These are phyloP conservation scores for Callosobruchus maculatus DNA, from an alignment of 2,888 invertebrate genomes.

Conservation along the genomic window DNA sequence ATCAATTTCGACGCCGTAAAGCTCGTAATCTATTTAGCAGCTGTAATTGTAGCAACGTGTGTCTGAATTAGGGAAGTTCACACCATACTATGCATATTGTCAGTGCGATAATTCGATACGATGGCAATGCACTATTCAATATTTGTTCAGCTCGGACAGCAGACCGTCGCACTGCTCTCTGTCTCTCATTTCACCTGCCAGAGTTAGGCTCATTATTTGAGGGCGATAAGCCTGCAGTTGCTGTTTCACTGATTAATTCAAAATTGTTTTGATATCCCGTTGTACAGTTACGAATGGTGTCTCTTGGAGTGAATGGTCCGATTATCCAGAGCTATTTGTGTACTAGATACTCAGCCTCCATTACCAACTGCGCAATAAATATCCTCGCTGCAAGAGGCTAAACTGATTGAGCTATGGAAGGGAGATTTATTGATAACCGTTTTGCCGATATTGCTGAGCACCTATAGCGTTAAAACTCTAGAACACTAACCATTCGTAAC, in stretches of 20 bases:
- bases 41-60: neutral
- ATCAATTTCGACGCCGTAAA: neutral
- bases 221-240: neutral
- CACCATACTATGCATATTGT: neutral
- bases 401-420: neutral
- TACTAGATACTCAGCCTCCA: neutral
- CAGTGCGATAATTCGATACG: neutral
- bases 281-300: neutral
- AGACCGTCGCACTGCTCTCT: neutral
- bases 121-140: neutral
- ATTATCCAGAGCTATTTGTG: neutral
- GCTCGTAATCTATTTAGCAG: neutral
- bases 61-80: neutral
- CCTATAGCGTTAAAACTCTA: too few species aligned
- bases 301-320: neutral
- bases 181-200: neutral
- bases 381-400: neutral
- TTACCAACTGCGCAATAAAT: neutral
- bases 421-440: too few species aligned
- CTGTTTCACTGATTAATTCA: neutral
- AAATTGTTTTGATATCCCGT: neutral
- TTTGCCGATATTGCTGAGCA: too few species aligned
- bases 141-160: neutral
- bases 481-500: too few species aligned
- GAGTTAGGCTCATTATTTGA: neutral